These are phyloP conservation scores for Phacellophora camtschatica DNA, from an alignment of 30 jellyfish, hydroid and myxozoan species.

Conservation along the genomic window DNA sequence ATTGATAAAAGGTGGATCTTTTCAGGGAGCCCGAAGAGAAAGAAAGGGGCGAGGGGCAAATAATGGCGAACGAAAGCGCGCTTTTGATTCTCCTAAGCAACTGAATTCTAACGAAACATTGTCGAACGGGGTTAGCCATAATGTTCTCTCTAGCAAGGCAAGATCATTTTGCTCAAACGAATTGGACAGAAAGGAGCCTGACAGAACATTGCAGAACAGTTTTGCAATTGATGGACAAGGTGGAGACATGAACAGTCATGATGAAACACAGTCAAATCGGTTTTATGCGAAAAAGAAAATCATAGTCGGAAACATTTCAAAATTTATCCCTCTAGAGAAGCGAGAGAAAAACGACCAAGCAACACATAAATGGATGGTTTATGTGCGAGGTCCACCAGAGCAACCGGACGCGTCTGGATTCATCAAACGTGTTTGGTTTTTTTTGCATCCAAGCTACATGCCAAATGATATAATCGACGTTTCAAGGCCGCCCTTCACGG, in stretches of 20 bases:
- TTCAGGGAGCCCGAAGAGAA: neutral
- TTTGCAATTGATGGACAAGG: neutral
- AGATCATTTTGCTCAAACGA: no score
- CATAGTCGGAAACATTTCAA: slow-evolving; percentile 91
- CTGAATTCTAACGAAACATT: neutral
- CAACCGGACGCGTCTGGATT: slow-evolving; percentile 66
- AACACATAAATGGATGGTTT: slow-evolving; percentile 98
- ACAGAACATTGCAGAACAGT: neutral
- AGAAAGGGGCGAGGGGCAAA: neutral
- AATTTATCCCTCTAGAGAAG: slow-evolving; percentile 76
- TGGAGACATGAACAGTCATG: neutral
- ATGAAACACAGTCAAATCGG: slow-evolving; percentile 33
- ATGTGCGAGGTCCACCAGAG: slow-evolving; percentile 84
- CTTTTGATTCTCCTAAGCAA: neutral
- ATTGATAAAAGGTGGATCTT: slow-evolving; percentile 28
- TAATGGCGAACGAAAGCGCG: neutral
- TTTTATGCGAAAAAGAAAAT: slow-evolving; percentile 66
- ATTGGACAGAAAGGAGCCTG: neutral
- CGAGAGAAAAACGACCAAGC: slow-evolving; percentile 89
- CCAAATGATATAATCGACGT: slow-evolving; percentile 93
- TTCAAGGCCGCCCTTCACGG: slow-evolving; percentile 84
- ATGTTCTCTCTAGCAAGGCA: no score
- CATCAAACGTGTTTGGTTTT: slow-evolving; percentile 77
- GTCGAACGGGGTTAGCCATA: neutral
- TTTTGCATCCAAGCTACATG: slow-evolving; percentile 96